Percentiles rank a stretch among this genome's conserved stretches.
Conservation (phyloP, 2,113 vertebrate species). For the Tor tambroides region DNA sequence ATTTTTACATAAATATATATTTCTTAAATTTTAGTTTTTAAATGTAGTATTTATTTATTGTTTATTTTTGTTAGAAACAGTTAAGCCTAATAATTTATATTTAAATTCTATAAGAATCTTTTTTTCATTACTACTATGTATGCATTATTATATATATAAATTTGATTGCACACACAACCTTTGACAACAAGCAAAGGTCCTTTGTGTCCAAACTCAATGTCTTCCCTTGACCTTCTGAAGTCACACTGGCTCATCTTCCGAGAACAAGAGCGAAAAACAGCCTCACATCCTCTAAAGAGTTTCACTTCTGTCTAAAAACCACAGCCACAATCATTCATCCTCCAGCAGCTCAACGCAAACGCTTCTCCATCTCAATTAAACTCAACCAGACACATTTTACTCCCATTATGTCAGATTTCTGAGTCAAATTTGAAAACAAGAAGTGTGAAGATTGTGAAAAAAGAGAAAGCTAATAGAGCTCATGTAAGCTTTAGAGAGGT, state of each 20-base stretch:
- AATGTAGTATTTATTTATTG: no score
- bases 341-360: background rate
- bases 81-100: no score
- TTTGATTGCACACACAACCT: background rate
- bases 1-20: no score
- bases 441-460: no score
- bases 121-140: background rate
- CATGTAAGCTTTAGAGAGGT: no score
- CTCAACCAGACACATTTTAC: no score
- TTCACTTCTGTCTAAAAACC: background rate
- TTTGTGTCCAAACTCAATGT: background rate
- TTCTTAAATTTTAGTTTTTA: no score
- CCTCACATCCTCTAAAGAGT: background rate
- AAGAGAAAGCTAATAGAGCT: no score
- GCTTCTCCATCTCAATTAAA: background rate
- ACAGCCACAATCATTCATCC: background rate
- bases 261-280: background rate
- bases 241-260: background rate
- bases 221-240: background rate
- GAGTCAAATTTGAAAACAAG: no score
- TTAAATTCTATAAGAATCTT: no score
- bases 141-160: background rate
- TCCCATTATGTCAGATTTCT: no score
- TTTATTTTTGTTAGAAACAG: no score
- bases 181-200: background rate